Evolutionary conservation across 2,888 invertebrate genomes (phyloP).

Genomic region (Himalopsyche japonica): DNA sequence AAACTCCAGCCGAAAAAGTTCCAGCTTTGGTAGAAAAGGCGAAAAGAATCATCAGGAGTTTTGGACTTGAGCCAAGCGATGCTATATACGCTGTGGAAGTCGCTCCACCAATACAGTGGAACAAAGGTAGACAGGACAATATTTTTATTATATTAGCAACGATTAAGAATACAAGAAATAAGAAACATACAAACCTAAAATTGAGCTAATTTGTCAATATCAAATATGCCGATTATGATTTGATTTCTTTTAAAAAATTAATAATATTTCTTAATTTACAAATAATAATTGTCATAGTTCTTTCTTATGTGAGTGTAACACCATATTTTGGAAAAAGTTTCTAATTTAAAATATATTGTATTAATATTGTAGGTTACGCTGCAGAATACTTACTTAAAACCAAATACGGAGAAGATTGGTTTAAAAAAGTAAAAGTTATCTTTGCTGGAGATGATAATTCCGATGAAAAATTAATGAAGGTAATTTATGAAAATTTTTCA

Average conservation of each 20-base stretch:
- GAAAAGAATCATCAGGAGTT: conserved; percentile 62
- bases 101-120: conserved; percentile 78
- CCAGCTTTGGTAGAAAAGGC: conserved; percentile 61
- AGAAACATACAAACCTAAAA: too few relatives aligned
- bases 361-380: conserved; percentile 25
- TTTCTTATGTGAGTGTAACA: too few relatives aligned
- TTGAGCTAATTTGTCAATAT: too few relatives aligned
- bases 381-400: conserved; percentile 62
- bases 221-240: too few relatives aligned
- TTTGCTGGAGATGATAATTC: conserved; percentile 49
- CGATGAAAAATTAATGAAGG: conserved; percentile 38
- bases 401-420: conserved; percentile 74
- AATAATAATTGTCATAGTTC: too few relatives aligned
- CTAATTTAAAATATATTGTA: not conserved
- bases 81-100: conserved; percentile 77
- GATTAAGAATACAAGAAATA: not conserved
- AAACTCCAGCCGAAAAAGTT: conserved; percentile 63
- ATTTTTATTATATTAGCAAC: not conserved
- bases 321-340: too few relatives aligned
- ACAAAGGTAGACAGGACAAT: conserved; percentile 60
- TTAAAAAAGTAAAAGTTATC: conserved; percentile 67
- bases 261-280: too few relatives aligned
- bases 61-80: conserved; percentile 67
- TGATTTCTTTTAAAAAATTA: too few relatives aligned
- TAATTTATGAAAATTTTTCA: not conserved